A percentile compares a stretch with the other conserved stretches of the same genome.
Conservation (phyloP, 1,140 invertebrate genomes). For the Theocolax elegans region DNA sequence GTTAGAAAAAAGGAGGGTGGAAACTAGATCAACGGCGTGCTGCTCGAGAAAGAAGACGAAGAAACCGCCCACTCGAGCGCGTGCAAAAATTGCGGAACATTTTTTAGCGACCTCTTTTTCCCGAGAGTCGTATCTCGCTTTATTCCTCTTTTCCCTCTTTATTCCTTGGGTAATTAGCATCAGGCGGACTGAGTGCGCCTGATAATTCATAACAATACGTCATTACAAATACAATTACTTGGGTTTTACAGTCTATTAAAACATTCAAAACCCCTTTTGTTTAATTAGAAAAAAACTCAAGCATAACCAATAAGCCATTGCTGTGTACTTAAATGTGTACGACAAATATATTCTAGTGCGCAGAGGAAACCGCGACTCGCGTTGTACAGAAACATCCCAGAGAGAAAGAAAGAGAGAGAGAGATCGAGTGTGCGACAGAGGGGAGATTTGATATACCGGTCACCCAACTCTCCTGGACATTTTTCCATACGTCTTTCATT, state of each 20-base stretch:
- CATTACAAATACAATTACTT: no score
- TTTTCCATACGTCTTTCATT: slow-evolving; percentile 65
- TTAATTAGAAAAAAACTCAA: no score
- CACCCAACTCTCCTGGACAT: slow-evolving; percentile 49
- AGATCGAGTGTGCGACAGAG: background rate
- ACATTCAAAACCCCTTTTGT: no score
- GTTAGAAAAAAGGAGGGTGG: background rate
- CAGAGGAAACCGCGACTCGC: no score
- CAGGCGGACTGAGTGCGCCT: slow-evolving; percentile 47
- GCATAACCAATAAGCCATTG: no score
- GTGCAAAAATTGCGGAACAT: no score
- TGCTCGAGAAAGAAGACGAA: background rate
- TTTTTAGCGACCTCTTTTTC: slow-evolving; percentile 13
- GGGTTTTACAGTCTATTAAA: no score
- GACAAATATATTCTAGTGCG: slow-evolving; percentile 64
- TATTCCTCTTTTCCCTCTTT: slow-evolving; percentile 42
- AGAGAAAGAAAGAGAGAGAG: slow-evolving; percentile 35
- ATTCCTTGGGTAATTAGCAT: slow-evolving; percentile 60
- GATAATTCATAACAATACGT: slow-evolving; percentile 65
- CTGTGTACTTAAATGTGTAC: slow-evolving; percentile 62
- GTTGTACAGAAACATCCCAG: slow-evolving; percentile 28
- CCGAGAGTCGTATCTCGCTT: slow-evolving; percentile 9
- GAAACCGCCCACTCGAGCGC: background rate
- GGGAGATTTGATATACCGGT: background rate
- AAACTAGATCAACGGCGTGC: background rate